Evolutionary conservation across 2,113 vertebrate species (phyloP), one percentile per base, ranked within the genome.

Genomic region (Seriola quinqueradiata): DNA sequence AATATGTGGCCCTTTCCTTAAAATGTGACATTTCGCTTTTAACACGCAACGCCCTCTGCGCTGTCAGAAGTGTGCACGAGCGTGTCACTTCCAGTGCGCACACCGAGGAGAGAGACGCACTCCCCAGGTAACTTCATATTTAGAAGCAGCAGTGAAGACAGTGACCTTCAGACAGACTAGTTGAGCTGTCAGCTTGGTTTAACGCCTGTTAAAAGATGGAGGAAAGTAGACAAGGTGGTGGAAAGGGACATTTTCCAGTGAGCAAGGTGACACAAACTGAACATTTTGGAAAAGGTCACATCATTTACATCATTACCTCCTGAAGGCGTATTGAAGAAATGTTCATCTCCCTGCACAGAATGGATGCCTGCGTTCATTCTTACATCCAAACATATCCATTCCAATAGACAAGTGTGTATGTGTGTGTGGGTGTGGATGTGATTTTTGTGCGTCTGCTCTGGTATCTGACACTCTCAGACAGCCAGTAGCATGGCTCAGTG

Each of bases 381-480:
- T 50, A 48, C 54, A 75, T 46, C 66, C 75, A 76, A 81, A 76
- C 65, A 34, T 67, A 84, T 72, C 55, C 65, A 64, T 55, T 77
- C 25, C 46, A 38, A 16, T 32, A 44, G 52, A 50, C 8, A 14
- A 4, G 40, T 34, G 60, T 42, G 42, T 70, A 64, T 50, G 13
- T 34, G 16, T 68, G 4, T 73, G 38, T 19, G 46, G 23, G 69
- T 42, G 64, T 3, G 32, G 14, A 44, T 58, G 46, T 8, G 28
- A 23, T 9, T 42, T 9, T 42, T 76, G 63, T 68, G 40, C 0
- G 36, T 79, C 57, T 83, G 36, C 70, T 71, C 54, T 54, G n/a
- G 65, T 89, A 81, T 87, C 82, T 90, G 87, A 89, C 91, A 86
- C 73, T 78, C 75, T 85, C 83, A 91, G 86, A 82, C 83, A 87